Percentiles rank a stretch among this genome's conserved stretches.
phyloP scores from a whole-genome alignment of 2,113 vertebrate species.

The Clarias macrocephalus region DNA sequence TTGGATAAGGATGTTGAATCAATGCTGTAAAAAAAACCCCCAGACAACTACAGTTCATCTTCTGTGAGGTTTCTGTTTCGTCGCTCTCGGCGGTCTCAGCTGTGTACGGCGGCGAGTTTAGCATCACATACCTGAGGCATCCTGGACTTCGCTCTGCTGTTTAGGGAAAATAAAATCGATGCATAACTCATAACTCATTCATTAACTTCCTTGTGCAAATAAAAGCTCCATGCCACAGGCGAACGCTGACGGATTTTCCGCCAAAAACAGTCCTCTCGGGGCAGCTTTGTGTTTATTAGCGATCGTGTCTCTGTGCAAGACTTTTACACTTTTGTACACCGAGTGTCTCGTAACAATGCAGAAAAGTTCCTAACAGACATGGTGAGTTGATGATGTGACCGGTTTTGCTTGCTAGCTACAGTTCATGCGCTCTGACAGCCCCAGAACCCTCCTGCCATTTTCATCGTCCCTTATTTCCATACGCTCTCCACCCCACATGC shows the following conservation, averaged over 20 bases:
- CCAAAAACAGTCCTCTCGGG: neutral
- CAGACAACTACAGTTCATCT: neutral
- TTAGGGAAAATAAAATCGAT: neutral
- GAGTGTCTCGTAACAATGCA: neutral
- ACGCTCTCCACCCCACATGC: neutral
- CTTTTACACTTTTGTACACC: neutral
- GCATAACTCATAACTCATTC: conserved; percentile 3
- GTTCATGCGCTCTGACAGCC: neutral
- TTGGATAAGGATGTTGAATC: neutral
- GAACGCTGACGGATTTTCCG: neutral
- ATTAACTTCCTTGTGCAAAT: neutral
- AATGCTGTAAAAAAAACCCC: neutral
- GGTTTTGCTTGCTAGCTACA: too few species aligned
- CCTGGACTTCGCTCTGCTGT: neutral
- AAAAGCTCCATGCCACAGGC: neutral
- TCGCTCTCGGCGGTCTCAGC: neutral
- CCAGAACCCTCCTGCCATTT: neutral
- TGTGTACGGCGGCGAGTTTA: neutral
- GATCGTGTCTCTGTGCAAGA: neutral
- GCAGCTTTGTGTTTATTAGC: neutral
- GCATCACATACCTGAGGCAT: neutral
- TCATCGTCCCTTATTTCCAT: neutral
- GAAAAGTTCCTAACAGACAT: neutral
- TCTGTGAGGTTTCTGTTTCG: neutral
- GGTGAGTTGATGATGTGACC: neutral